Percentiles rank a stretch among this genome's conserved stretches.
Conservation (phyloP, 1,140 invertebrate species). For the Drosophila carrolli region DNA sequence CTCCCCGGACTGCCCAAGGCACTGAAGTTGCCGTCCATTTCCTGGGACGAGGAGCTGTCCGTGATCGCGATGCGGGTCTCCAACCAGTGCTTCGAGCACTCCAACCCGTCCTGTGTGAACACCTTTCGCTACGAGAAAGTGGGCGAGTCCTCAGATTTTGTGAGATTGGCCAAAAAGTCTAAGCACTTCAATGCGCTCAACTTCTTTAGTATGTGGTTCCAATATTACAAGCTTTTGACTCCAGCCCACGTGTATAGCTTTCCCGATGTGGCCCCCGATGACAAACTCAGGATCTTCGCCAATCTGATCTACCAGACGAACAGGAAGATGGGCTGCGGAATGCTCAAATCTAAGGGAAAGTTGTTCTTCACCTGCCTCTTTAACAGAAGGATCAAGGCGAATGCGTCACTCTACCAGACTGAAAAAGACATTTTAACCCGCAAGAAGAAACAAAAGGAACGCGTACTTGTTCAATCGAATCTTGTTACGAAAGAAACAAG, state of each 20-base stretch:
- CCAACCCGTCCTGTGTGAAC: slow-evolving; percentile 2
- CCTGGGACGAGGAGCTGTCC: slow-evolving; percentile 14
- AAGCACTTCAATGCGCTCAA: background rate
- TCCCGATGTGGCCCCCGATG: background rate
- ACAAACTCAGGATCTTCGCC: background rate
- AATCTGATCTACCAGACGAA: slow-evolving; percentile 1
- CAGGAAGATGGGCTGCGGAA: slow-evolving; percentile 2
- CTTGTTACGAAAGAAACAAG: no score
- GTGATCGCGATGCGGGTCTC: slow-evolving; percentile 28
- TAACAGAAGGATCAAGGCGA: background rate
- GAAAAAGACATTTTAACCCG: no score
- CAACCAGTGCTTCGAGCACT: slow-evolving; percentile 3
- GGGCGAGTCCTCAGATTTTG: slow-evolving; percentile 14
- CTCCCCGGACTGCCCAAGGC: background rate
- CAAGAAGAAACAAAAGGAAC: no score
- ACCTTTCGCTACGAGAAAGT: slow-evolving; percentile 9
- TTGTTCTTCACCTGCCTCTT: background rate
- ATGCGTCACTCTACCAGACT: background rate
- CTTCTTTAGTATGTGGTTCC: slow-evolving; percentile 1
- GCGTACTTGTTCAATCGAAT: no score
- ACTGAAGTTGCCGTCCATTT: background rate
- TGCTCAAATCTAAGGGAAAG: background rate
- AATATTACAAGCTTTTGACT: background rate
- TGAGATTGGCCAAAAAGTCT: no score
- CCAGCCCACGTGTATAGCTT: background rate